These are phyloP conservation scores for Apolygus lucorum DNA, from an alignment of 1,140 invertebrate genomes.

Conservation along the genomic window DNA sequence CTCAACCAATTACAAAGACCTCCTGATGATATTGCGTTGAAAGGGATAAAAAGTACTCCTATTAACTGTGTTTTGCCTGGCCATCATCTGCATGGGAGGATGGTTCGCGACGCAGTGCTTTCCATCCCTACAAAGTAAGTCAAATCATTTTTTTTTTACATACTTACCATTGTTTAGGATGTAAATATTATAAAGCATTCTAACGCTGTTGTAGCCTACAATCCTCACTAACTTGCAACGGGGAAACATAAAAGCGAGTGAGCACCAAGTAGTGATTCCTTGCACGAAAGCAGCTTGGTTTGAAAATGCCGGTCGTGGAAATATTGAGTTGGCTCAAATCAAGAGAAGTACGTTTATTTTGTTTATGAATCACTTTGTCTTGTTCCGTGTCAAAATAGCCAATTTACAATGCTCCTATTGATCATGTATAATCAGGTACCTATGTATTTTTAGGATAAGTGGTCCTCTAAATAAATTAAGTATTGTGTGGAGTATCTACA, in stretches of 20 bases:
- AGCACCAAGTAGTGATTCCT: constrained; percentile 37
- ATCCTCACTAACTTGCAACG: constrained; percentile 60
- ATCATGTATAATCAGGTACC: too few species aligned
- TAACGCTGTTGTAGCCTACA: constrained; percentile 49
- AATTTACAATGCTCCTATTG: too few species aligned
- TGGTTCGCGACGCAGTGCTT: constrained; percentile 47
- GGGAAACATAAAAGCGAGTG: constrained; percentile 56
- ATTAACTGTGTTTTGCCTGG: constrained; percentile 19
- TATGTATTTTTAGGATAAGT: too few species aligned
- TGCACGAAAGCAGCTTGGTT: constrained; percentile 57
- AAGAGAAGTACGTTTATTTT: too few species aligned
- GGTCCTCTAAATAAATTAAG: too few species aligned
- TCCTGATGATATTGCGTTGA: background rate
- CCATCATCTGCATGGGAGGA: constrained; percentile 34
- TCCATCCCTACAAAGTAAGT: constrained; percentile 47
- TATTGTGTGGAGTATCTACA: too few species aligned
- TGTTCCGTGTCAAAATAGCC: too few species aligned
- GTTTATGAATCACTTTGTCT: too few species aligned
- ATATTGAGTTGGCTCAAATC: constrained; percentile 59
- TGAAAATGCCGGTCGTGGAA: constrained; percentile 74
- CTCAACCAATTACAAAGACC: constrained; percentile 4
- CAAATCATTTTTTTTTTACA: too few species aligned
- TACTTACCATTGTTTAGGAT: too few species aligned
- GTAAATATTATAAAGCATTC: too few species aligned
- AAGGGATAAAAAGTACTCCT: background rate